Percentiles rank a stretch among this genome's conserved stretches.
These are phyloP conservation scores for Tinamus guttatus DNA, from an alignment of 2,113 vertebrate species.

Conservation along the genomic window DNA sequence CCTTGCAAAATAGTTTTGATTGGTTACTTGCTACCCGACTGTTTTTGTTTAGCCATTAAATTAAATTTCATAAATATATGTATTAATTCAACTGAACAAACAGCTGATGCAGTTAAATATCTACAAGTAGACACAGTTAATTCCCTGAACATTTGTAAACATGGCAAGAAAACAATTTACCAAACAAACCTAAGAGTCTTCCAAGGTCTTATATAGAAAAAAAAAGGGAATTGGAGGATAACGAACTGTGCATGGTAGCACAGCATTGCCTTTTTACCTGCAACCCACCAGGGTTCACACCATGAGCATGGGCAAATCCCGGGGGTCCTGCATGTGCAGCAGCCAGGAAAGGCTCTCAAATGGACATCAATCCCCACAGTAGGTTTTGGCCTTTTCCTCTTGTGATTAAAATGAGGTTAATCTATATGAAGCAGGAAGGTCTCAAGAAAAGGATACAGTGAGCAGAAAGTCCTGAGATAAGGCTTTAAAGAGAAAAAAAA, in stretches of 20 bases:
- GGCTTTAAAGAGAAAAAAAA: not conserved
- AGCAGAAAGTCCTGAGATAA: not conserved
- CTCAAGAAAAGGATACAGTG: not conserved
- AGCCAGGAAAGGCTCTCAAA: not conserved
- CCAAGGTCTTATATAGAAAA: not conserved
- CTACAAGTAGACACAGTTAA: not conserved
- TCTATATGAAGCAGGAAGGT: not conserved
- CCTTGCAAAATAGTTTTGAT: slow-evolving; percentile 49
- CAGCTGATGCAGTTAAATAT: not conserved
- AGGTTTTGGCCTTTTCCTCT: not conserved
- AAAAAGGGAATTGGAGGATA: not conserved
- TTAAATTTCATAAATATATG: slow-evolving; percentile 8
- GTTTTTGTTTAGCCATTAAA: not conserved
- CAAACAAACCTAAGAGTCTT: not conserved
- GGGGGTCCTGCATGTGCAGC: not conserved
- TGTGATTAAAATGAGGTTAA: not conserved
- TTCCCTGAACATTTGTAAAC: not conserved
- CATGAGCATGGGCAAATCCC: not conserved
- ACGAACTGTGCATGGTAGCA: not conserved
- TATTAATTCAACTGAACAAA: not conserved
- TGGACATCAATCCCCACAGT: not conserved
- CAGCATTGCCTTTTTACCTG: not conserved
- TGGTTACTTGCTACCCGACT: not conserved
- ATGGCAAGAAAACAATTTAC: not conserved
- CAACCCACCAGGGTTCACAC: not conserved